Base-by-base conservation (phyloP, 1,140 invertebrate genomes). In the Ylistrum balloti region DNA sequence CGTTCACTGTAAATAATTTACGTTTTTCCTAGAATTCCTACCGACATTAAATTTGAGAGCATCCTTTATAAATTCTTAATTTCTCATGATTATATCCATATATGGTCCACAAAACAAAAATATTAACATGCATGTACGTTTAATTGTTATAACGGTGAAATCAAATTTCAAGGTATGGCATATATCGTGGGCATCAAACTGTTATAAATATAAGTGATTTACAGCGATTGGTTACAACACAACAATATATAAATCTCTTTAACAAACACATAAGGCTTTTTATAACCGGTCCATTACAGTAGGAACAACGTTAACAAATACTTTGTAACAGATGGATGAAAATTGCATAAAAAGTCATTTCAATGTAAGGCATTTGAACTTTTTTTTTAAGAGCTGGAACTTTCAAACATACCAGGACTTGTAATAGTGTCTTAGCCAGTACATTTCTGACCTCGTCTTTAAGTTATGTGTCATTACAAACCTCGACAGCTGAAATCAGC, bases 181-280 rank as follows among this genome's bases (percentile, higher is more conserved):
- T 9, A 9, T n/a, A 74, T 74, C n/a, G 17, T 45, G 1, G 1
- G 17, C 41, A 74, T 74, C 56, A 74, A 5, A 5, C 1, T 28
- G 22, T 28, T 28, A 28, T n/a, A 74, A 74, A 74, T 74, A 74
- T 74, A 74, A 74, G 56, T 74, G 56, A 74, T n/a, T 74, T 74
- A 74, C 1, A 74, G 56, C 13, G 45, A 56, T 11, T 20, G 17
- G 2, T 56, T 74, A 74, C 15, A 74, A 74, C 56, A 74, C 15
- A 28, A 74, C 56, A 74, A 74, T 74, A 28, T 28, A 28, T 22
- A 74, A 74, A n/a, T 28, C 22, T 74, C 3, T 28, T 45, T 45
- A 45, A 45, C 41, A 45, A 45, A 45, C 41, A 45, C 17, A n/a
- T 74, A 74, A 74, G 56, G 56, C 56, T 74, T 17, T 48, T 17